Base-by-base conservation (phyloP, 2,113 vertebrate species). In the Tauraco erythrolophus region DNA sequence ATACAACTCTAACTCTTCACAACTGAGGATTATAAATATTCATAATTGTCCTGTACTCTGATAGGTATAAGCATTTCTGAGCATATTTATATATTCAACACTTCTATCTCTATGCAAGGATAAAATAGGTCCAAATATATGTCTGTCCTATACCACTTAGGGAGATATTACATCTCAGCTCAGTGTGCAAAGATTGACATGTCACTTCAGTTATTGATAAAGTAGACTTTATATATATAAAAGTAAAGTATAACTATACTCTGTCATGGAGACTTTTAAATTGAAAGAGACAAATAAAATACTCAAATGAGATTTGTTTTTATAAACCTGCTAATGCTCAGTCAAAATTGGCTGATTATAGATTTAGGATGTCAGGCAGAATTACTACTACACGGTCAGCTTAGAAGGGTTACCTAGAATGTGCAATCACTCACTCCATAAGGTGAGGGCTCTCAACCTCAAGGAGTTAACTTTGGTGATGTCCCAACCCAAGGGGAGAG, bases 21-120 rank as follows among this genome's bases (percentile, higher is more conserved):
- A 89, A 85, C 71, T 95, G 43, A 66, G 22, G 14, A 64, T 89
- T 93, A 93, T 95, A 98, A 97, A 97, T 96, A 97, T 88, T 88
- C 68, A 77, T 80, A 80, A 31, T 60, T 91, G 39, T 61, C 60
- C 8, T 75, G 18, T 87, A 48, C 31, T 96, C 33, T 83, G 45
- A 94, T 53, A 91, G 68, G 7, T 45, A 61, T 75, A 76, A 64
- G 53, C 17, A 83, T 84, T 95, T 96, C 71, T 94, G 74, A 92
- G 48, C 21, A 41, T 62, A 78, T 89, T 65, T 75, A 25, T 58
- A 68, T 76, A 70, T 86, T 69, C 21, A 62, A 31, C 82, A 51
- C 6, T 13, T 82, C 37, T 33, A 54, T 39, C 9, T 27, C 24
- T 79, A 82, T 37, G 37, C 43, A 86, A 94, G 76, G 45, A 85